A percentile compares a stretch with the other conserved stretches of the same genome.
Conservation (phyloP, 30 jellyfish, hydroid and myxozoan species). For the Sanderia malayensis region DNA sequence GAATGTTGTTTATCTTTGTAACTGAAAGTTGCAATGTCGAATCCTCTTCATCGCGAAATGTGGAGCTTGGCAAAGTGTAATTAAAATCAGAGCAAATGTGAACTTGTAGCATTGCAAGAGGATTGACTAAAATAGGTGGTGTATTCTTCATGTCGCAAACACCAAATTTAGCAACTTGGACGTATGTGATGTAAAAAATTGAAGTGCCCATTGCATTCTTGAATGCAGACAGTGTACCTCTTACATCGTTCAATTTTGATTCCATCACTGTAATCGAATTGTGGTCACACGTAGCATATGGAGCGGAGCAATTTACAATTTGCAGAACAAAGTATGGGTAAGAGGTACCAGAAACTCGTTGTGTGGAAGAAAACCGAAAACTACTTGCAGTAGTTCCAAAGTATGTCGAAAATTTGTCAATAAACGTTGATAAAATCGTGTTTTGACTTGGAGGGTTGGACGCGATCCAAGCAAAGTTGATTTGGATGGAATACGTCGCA, state of each 20-base stretch:
- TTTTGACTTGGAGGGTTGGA: slow-evolving; percentile 23
- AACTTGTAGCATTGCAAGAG: slow-evolving; percentile 52
- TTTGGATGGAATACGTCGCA: slow-evolving; percentile 44
- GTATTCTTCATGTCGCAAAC: slow-evolving; percentile 59
- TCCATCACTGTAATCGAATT: neutral
- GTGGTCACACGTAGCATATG: slow-evolving; percentile 73
- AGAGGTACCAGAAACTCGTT: slow-evolving; percentile 22
- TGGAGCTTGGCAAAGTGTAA: slow-evolving; percentile 36
- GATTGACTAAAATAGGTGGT: slow-evolving; percentile 57
- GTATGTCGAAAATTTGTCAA: slow-evolving; percentile 36
- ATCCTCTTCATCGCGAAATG: slow-evolving; percentile 86
- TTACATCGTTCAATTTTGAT: slow-evolving; percentile 9
- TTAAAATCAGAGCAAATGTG: slow-evolving; percentile 64
- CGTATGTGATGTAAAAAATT: slow-evolving; percentile 29
- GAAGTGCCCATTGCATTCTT: slow-evolving; percentile 41
- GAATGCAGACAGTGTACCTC: slow-evolving; percentile 43
- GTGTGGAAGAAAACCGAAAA: slow-evolving; percentile 16
- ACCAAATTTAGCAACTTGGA: slow-evolving; percentile 50
- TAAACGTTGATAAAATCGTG: slow-evolving; percentile 16
- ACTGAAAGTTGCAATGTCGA: slow-evolving; percentile 36
- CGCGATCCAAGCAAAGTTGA: slow-evolving; percentile 68
- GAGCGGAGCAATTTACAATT: slow-evolving; percentile 52
- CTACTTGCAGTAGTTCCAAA: slow-evolving; percentile 38
- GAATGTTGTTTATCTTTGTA: slow-evolving; percentile 57
- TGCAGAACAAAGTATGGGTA: slow-evolving; percentile 48